These are phyloP conservation scores for Brachionichthys hirsutus DNA, from an alignment of 2,113 vertebrate species.

Conservation along the genomic window DNA sequence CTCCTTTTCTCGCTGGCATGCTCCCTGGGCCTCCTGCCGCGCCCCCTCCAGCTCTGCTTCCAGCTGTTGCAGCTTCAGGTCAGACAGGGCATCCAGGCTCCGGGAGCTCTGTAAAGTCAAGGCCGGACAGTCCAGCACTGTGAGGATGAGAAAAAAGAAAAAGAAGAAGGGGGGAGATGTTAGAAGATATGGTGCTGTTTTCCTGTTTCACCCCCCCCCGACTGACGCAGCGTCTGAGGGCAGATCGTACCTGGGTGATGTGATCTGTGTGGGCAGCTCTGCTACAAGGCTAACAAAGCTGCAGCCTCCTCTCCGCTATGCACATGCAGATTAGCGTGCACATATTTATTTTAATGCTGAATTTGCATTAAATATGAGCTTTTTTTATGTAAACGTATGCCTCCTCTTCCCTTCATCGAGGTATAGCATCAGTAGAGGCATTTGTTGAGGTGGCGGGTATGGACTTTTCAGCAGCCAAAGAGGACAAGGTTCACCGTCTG, in stretches of 20 bases:
- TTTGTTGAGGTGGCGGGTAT: slow-evolving; percentile 37
- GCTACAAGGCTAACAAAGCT: slow-evolving; percentile 56
- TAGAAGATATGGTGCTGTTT: background rate
- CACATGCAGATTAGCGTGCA: too few species aligned
- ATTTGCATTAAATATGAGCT: background rate
- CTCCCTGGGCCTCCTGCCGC: slow-evolving; percentile 85
- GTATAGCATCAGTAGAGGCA: slow-evolving; percentile 19
- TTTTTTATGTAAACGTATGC: slow-evolving; percentile 5
- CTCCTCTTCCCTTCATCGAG: slow-evolving; percentile 14
- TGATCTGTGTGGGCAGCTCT: slow-evolving; percentile 71
- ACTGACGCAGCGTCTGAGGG: slow-evolving; percentile 46
- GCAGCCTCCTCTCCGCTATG: slow-evolving; percentile 26
- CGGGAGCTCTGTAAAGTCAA: slow-evolving; percentile 84
- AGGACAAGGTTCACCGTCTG: slow-evolving; percentile 26
- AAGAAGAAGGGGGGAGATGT: background rate
- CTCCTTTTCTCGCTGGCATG: slow-evolving; percentile 90
- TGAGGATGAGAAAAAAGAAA: background rate
- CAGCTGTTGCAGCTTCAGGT: slow-evolving; percentile 82
- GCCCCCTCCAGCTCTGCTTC: slow-evolving; percentile 92
- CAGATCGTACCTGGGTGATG: slow-evolving; percentile 54
- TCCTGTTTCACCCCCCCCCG: background rate
- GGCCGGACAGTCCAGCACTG: slow-evolving; percentile 82
- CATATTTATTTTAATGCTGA: too few species aligned
- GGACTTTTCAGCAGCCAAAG: slow-evolving; percentile 30
- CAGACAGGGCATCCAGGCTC: slow-evolving; percentile 79